Conservation (phyloP, 1,140 invertebrate species). For the Danaus melanippus region DNA sequence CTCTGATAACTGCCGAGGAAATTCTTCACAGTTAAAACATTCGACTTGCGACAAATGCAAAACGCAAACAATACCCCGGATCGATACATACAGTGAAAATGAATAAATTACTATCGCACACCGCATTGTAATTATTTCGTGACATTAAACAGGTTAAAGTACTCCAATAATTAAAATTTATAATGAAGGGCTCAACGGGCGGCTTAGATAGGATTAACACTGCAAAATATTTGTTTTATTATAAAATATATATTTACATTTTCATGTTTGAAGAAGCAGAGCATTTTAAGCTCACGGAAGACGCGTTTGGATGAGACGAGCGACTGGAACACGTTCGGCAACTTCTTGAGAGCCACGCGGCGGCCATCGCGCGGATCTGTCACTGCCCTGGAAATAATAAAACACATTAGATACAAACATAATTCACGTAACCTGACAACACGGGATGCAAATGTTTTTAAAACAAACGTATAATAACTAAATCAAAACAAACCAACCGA, state of each 20-base stretch:
- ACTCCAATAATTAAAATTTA: constrained; percentile 2
- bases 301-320: constrained; percentile 98
- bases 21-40: no score
- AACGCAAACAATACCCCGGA: constrained; percentile 43
- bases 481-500: background rate
- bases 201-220: no score
- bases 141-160: constrained; percentile 11
- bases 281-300: constrained; percentile 98
- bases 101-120: constrained; percentile 43
- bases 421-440: constrained; percentile 1
- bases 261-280: constrained; percentile 99
- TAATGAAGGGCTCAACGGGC: no score
- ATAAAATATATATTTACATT: constrained; percentile 82
- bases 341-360: constrained; percentile 98
- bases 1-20: no score
- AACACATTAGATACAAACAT: constrained; percentile 12
- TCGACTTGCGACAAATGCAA: constrained; percentile 27
- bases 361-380: constrained; percentile 99
- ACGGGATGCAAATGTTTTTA: background rate
- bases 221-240: no score
- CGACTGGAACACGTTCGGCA: constrained; percentile 99
- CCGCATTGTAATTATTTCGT: constrained; percentile 12
- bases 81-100: constrained; percentile 50
- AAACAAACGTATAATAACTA: constrained; percentile 9
- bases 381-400: constrained; percentile 89